Evolutionary conservation across 2,113 vertebrate species (phyloP).

Genomic region (Trogon melanurus): DNA sequence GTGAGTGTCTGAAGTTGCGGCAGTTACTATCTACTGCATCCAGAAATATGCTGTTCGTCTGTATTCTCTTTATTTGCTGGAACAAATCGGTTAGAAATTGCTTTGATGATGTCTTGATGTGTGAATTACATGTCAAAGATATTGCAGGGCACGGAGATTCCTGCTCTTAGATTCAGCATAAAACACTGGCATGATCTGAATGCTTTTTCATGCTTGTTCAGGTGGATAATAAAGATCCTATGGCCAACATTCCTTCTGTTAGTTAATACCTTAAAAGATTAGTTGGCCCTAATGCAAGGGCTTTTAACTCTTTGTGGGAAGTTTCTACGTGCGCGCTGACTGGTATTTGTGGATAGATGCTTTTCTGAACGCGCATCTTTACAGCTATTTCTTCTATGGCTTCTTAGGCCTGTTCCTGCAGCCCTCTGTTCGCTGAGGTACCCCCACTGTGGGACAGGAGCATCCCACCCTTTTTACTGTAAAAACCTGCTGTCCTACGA

Average conservation of each 20-base stretch:
- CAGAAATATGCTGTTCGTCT: conserved; percentile 44
- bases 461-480: background rate
- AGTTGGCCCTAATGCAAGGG: conserved; percentile 55
- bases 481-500: background rate
- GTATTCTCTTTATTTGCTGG: conserved; percentile 32
- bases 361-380: background rate
- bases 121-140: conserved; percentile 54
- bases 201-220: conserved; percentile 75
- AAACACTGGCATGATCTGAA: conserved; percentile 65
- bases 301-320: conserved; percentile 59
- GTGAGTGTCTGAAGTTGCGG: background rate
- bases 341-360: background rate
- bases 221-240: conserved; percentile 73
- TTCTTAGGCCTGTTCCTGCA: background rate
- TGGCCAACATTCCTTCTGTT: conserved; percentile 70
- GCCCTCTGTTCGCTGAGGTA: background rate
- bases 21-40: background rate
- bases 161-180: conserved; percentile 56
- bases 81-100: conserved; percentile 63
- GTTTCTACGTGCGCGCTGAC: background rate
- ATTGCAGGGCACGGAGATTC: conserved; percentile 39
- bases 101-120: conserved; percentile 66
- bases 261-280: conserved; percentile 72
- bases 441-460: background rate
- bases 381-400: background rate